Percentiles rank a stretch among this genome's conserved stretches.
These are phyloP conservation scores for Alexandromys fortis DNA, from an alignment of 2,113 vertebrate genomes.

Conservation along the genomic window DNA sequence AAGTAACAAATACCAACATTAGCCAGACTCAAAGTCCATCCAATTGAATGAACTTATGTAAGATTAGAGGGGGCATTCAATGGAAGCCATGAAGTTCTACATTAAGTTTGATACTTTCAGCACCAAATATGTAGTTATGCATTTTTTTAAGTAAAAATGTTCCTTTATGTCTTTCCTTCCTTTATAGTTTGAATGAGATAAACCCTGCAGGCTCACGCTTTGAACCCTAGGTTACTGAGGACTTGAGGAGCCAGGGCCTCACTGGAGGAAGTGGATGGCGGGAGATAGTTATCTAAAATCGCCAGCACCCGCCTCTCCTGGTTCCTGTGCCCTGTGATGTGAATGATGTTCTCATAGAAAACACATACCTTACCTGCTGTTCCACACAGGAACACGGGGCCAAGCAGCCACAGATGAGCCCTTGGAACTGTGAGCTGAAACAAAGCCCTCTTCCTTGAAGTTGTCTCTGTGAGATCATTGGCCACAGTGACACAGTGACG, in stretches of 20 bases:
- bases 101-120: neutral
- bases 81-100: neutral
- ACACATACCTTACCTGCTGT: neutral
- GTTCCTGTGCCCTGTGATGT: too few species aligned
- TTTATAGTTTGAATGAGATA: neutral
- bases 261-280: neutral
- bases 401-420: neutral
- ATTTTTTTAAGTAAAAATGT: neutral
- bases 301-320: rapidly evolving
- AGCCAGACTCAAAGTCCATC: neutral
- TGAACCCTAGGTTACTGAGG: neutral
- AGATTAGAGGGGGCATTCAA: neutral
- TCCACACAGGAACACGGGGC: neutral
- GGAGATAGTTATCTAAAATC: neutral
- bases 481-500: neutral
- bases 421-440: neutral
- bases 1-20: neutral
- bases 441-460: too few species aligned
- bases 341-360: neutral
- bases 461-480: neutral
- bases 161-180: neutral
- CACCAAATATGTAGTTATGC: neutral
- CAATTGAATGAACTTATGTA: neutral
- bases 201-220: neutral
- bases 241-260: neutral